Percentiles rank a stretch among this genome's conserved stretches.
phyloP scores from a whole-genome alignment of 2,797 vertebrate species.

The Sphenodon punctatus region DNA sequence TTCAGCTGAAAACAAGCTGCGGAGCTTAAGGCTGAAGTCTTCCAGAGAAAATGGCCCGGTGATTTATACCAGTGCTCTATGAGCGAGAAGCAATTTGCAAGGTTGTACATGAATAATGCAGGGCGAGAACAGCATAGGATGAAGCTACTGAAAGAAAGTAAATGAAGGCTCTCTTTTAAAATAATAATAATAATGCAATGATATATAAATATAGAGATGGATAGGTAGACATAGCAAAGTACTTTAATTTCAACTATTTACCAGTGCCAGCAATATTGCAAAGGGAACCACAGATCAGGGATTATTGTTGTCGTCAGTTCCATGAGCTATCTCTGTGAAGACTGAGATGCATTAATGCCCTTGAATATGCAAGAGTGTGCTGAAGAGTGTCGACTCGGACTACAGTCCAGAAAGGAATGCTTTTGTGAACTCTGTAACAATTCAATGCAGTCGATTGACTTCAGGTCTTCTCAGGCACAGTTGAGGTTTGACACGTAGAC shows the following conservation, averaged over 20 bases:
- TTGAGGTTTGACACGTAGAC: too few species aligned
- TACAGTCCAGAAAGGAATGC: too few species aligned
- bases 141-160: conserved; percentile 66
- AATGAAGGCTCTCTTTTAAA: conserved; percentile 63
- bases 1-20: conserved; percentile 73
- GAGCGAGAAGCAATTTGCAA: conserved; percentile 70
- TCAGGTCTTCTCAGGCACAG: too few species aligned
- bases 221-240: conserved; percentile 47
- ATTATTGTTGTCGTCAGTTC: conserved; percentile 42
- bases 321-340: conserved; percentile 13
- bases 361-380: conserved; percentile 29
- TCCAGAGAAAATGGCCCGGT: conserved; percentile 69
- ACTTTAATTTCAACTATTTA: conserved; percentile 71
- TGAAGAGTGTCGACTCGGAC: not conserved
- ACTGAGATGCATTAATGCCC: not conserved
- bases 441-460: too few species aligned
- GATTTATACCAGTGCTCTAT: conserved; percentile 70
- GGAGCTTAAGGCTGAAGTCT: conserved; percentile 63
- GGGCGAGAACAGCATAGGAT: conserved; percentile 54
- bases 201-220: too few species aligned
- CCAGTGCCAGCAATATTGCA: conserved; percentile 40
- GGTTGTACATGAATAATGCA: conserved; percentile 72
- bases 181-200: too few species aligned
- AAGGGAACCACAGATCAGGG: conserved; percentile 53
- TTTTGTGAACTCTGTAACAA: too few species aligned